Base-by-base conservation (phyloP, 2,113 vertebrate genomes). In the Vimba vimba region DNA sequence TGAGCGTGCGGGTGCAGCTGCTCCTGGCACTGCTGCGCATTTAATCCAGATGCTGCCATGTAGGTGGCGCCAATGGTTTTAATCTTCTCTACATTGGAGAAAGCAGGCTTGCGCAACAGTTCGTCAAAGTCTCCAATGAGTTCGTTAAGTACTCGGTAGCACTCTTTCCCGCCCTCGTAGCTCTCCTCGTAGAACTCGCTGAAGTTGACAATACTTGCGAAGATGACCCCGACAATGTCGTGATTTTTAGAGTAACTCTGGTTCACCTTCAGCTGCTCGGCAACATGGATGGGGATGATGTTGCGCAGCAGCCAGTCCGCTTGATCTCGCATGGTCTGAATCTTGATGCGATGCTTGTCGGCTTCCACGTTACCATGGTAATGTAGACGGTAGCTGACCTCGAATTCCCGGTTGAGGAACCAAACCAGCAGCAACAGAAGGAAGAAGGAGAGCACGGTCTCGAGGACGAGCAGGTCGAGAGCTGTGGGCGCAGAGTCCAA, bases 241-340 rank as follows among this genome's bases (percentile, higher is more conserved):
- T 99, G 98, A 94, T 99, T 98, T 90, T 99, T 99, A 90, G 98
- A 99, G 88, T 99, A 99, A 92, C 97, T 99, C 95, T 99, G 98
- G 11, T 97, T 98, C 6, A 98, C 95, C 92, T 99, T 99, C 85
- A 99, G 90, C 91, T 99, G 98, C 91, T 99, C 98, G 0, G 98
- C 97, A 39, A 99, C 98, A 0, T 99, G 98, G 89, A 98, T 97
- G 0, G 98, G 98, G 91, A 99, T 99, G 90, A 99, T 99, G 89
- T 99, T 99, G 83, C 97, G 92, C 81, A 99, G 96, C 87, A 99
- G 91, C 98, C 97, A 98, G 95, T 98, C 97, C 0, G 98, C 98
- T 91, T 99, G 98, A 92, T 99, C 96, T 77, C 97, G 92, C 98
- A 99, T 97, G 90, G 92, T 98, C 94, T 99, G 97, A 92, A 99